Base-by-base conservation (phyloP, 2,888 invertebrate species). In the Rotaria socialis region DNA sequence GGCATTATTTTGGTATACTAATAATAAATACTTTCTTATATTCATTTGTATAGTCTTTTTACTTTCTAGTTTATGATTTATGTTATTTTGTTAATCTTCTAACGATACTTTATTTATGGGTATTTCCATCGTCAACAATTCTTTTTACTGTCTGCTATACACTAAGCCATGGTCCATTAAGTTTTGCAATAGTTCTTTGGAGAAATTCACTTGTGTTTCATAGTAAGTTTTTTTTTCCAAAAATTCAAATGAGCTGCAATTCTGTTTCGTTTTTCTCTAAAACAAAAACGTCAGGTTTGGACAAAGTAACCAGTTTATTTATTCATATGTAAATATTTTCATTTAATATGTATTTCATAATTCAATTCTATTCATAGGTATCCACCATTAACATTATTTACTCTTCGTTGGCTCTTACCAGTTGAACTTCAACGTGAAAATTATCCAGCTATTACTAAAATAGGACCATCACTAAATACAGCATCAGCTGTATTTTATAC, bases 191-290 rank as follows among this genome's bases (percentile, higher is more conserved):
- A 7, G n/a, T 80, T 80, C 47, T 80, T 24, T 80, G 80, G 80
- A 80, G 47, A 80, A 80, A 80, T 80, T 80, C 80, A 47, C 80
- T 80, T n/a, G 80, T 80, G 24, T 80, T 80, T 80, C 80, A 80
- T 47, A 80, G 80, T 80, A 80, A 47, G 47, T 14, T 4, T 80
- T 47, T 47, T 6, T 22, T 11, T 47, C 4, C 4, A 60, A 27
- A 27, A 11, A 60, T 27, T 3, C 3, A 27, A n/a, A n/a, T n/a
- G 0, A 47, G 4, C 47, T 47, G 16, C 14, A 52, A 52, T 52
- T 16, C 4, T 52, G 16, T 16, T 52, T 52, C 7, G 11, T 35
- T 35, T 35, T 35, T 35, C 35, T 50, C 14, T 50, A 52, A 52
- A 52, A 16, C n/a, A 14, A 52, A 52, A 52, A 8, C 52, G 14